Evolutionary conservation across 2,888 invertebrate species (phyloP), one percentile per base, ranked within the genome.

Genomic region (Conistra vaccinii): DNA sequence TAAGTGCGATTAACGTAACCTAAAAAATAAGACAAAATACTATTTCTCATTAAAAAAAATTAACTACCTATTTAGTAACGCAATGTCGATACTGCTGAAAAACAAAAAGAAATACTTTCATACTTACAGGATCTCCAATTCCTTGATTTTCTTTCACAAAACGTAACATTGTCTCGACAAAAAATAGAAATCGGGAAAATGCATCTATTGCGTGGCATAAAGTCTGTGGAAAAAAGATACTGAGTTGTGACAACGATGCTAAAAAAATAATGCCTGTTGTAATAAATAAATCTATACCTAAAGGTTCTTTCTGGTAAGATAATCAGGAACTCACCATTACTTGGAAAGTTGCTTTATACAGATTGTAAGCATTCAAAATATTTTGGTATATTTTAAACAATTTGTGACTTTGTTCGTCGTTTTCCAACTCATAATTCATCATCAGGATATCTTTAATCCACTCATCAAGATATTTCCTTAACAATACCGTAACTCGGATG

Each of bases 321-420:
- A n/a, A 10, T 17, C 3, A 23, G 2, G 2, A 26, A 74, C 77
- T 71, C n/a, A 78, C 77, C 71, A 66, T 17, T 3, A 53, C n/a
- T 20, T 60, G 42, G 6, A 60, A 78, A 45, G 55, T 26, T 0
- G 0, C 12, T 60, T 71, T 73, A 26, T 45, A 63, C 2, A 67
- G 10, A 20, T 29, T 39, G 60, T 67, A 78, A 53, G 67, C 62
- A n/a, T 58, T 17, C 10, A 73, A 62, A 57, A 78, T 67, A 45
- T 73, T 29, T 26, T 45, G 32, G 20, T 53, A 78, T 17, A 58
- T 45, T 14, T 63, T 23, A 48, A 68, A 1, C 29, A 78, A 3
- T 10, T 78, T 65, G 0, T 5, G 23, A 48, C 53, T 71, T 42
- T 65, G 20, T 14, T 65, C 48, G 1, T 26, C n/a, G 48, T 71